phyloP scores from a whole-genome alignment of 2,888 invertebrate genomes.

The Melipona bicolor region DNA sequence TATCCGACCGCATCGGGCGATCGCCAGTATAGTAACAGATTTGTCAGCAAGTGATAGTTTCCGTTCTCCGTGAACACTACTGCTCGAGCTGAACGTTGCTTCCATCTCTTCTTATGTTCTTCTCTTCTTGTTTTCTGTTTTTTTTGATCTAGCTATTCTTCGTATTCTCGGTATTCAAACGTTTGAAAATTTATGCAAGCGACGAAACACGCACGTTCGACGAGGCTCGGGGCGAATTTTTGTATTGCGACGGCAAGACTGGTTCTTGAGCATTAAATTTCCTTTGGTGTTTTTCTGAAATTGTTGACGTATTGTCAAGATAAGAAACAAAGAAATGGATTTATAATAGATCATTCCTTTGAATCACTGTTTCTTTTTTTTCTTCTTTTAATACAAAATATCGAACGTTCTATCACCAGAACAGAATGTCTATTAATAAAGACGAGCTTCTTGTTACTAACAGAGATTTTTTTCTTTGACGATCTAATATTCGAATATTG shows the following conservation, averaged over 20 bases:
- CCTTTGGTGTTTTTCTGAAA: background rate
- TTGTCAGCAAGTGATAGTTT: background rate
- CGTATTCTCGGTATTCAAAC: background rate
- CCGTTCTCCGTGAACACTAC: background rate
- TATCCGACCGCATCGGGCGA: background rate
- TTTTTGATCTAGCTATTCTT: background rate
- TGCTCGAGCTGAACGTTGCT: background rate
- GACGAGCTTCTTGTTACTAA: too few relatives aligned
- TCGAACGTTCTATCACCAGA: too few relatives aligned
- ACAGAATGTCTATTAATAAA: too few relatives aligned
- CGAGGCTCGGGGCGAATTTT: background rate
- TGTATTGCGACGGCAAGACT: background rate
- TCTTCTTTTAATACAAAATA: too few relatives aligned
- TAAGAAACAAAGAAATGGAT: too few relatives aligned
- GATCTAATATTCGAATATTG: too few relatives aligned
- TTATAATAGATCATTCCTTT: too few relatives aligned
- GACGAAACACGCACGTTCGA: background rate
- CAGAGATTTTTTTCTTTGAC: too few relatives aligned
- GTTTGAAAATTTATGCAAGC: background rate
- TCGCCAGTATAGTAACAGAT: conserved; percentile 1
- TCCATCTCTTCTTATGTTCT: background rate
- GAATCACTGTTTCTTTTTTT: too few relatives aligned
- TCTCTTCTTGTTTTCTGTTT: background rate
- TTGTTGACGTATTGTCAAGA: background rate
- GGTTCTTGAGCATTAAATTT: background rate